Base-by-base conservation (phyloP, 2,113 vertebrate genomes). In the Lagopus muta region DNA sequence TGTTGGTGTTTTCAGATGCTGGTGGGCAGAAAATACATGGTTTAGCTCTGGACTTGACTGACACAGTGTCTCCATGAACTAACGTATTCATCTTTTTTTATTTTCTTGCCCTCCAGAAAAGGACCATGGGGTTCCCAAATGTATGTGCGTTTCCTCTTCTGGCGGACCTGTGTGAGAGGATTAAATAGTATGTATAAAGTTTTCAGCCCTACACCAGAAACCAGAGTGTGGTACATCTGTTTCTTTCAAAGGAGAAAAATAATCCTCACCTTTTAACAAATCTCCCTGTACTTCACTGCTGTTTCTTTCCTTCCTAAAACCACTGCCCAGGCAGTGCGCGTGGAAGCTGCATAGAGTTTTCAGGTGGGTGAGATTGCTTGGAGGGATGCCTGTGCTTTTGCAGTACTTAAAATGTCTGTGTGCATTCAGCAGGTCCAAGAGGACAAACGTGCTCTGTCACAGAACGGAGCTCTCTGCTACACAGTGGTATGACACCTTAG, bases 121-220 rank as follows among this genome's bases (percentile, higher is more conserved):
- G 70, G 34, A 54, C 88, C 27, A 43, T 25, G 74, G 82, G 83
- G 3, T 61, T 92, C 79, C 92, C 86, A 32, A 75, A 38, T 72
- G 32, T 98, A 62, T 98, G 98, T 91, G 86, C 95, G 3, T 93
- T 98, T 91, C 98, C 98, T 24, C 80, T 91, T 86, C 90, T 98
- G 95, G 66, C 65, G 84, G 94, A 94, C 75, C 94, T 98, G 67
- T 98, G 98, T 58, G 90, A 97, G 91, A 93, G 96, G 95, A 97
- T 98, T 38, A 85, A 97, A 93, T 47, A 58, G 98, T 98, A 97
- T 1, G 98, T 98, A 97, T 91, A 15, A 38, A 36, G 2, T 84
- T 74, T 89, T 90, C 65, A 22, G 24, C 72, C 40, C 24, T 92
- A 69, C 77, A 71, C 12, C 45, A 85, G 38, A 85, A 91, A n/a